phyloP scores from a whole-genome alignment of 2,797 vertebrate species.

The Thaleichthys pacificus region DNA sequence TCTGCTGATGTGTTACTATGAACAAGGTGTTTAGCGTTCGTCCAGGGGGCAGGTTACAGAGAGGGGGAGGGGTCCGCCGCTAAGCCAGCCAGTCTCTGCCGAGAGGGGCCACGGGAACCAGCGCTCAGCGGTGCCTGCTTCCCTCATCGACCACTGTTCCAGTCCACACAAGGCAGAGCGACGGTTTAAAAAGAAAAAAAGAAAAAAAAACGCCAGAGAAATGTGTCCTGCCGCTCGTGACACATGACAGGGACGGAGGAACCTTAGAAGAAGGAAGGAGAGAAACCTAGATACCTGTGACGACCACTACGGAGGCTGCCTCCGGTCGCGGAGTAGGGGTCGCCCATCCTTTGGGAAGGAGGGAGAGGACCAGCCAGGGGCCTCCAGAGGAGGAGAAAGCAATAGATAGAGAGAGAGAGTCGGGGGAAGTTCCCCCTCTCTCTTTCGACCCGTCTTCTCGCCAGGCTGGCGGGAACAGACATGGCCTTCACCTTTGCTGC shows the following conservation, averaged over 20 bases:
- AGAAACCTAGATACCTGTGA: neutral
- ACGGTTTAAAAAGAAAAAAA: constrained; percentile 12
- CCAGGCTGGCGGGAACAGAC: constrained; percentile 81
- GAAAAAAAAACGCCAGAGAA: constrained; percentile 38
- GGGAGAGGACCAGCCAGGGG: constrained; percentile 9
- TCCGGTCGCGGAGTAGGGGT: neutral
- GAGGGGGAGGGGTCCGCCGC: constrained; percentile 44
- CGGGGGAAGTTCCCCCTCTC: constrained; percentile 61
- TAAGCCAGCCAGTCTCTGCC: constrained; percentile 57
- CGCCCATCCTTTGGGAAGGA: neutral
- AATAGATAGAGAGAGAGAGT: constrained; percentile 46
- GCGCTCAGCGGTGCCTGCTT: constrained; percentile 39
- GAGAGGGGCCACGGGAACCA: constrained; percentile 41
- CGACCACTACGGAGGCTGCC: no score
- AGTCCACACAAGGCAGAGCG: neutral
- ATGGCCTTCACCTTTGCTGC: constrained; percentile 85
- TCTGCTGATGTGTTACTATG: constrained; percentile 29
- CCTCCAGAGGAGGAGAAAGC: constrained; percentile 26
- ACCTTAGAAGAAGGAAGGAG: constrained; percentile 15
- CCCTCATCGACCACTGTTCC: neutral
- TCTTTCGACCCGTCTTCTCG: constrained; percentile 73
- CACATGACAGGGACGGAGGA: constrained; percentile 37
- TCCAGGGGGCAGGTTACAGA: constrained; percentile 52
- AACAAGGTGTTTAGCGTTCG: constrained; percentile 43
- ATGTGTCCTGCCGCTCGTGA: constrained; percentile 36